Percentiles rank a stretch among this genome's conserved stretches.
phyloP scores from a whole-genome alignment of 2,888 invertebrate genomes.

The Eristalis arbustorum region DNA sequence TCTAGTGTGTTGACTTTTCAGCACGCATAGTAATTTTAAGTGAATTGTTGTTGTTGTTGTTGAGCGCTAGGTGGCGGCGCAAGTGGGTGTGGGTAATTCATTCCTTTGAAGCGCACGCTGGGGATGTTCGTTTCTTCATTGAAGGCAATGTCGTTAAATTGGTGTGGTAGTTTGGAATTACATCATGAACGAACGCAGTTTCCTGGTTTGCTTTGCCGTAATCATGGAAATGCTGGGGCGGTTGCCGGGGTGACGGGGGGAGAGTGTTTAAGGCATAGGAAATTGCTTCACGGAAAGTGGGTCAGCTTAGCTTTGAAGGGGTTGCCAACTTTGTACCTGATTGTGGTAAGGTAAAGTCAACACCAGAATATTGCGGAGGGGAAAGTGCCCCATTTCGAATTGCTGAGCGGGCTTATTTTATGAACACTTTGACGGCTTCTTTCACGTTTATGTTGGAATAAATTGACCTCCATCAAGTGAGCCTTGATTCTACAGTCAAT shows the following conservation, averaged over 20 bases:
- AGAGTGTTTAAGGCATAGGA: neutral
- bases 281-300: neutral
- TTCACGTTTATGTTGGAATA: too few species aligned
- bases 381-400: neutral
- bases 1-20: slow-evolving; percentile 12
- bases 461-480: too few species aligned
- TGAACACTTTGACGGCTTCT: too few species aligned
- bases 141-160: neutral
- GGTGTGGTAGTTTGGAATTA: neutral
- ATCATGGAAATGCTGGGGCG: neutral
- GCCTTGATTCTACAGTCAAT: too few species aligned
- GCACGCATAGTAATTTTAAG: slow-evolving; percentile 55
- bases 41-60: neutral
- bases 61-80: neutral
- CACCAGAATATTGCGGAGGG: neutral
- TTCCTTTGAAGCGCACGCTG: slow-evolving; percentile 27
- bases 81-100: slow-evolving; percentile 55
- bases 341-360: neutral
- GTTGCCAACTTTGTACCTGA: neutral
- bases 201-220: neutral
- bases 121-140: neutral
- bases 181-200: neutral
- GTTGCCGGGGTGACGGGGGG: neutral
- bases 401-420: neutral
- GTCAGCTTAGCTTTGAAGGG: neutral